phyloP scores from a whole-genome alignment of 2,888 invertebrate species.

The Odontocolon sp. region DNA sequence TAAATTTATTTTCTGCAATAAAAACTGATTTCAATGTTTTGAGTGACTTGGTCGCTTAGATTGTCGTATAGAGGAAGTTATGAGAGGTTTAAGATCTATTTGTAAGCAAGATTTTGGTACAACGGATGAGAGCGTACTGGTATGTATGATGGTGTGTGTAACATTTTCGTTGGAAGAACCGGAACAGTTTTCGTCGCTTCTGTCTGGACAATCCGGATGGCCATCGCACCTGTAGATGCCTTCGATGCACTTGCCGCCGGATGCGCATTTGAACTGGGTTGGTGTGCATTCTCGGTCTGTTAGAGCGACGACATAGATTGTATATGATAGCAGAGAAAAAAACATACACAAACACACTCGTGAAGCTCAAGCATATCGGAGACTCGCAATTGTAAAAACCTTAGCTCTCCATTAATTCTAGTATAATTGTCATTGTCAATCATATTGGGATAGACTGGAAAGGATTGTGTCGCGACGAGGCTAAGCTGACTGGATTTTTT shows the following conservation, averaged over 20 bases:
- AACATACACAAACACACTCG: constrained; percentile 27
- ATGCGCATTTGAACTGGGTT: constrained; percentile 83
- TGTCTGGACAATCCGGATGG: constrained; percentile 83
- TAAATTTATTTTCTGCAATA: not conserved
- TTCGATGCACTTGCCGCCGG: constrained; percentile 82
- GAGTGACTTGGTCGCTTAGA: not conserved
- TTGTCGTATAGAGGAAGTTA: constrained; percentile 1
- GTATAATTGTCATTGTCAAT: no score
- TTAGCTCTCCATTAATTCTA: constrained; percentile 12
- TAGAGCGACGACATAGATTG: constrained; percentile 58
- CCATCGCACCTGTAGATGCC: constrained; percentile 82
- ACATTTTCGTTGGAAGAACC: constrained; percentile 71
- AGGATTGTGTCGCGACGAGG: not conserved
- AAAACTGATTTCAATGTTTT: not conserved
- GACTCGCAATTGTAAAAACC: constrained; percentile 13
- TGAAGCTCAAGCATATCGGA: constrained; percentile 48
- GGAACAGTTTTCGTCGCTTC: constrained; percentile 81
- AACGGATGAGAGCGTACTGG: constrained; percentile 73
- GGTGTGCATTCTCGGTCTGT: constrained; percentile 81
- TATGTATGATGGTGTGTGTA: constrained; percentile 72
- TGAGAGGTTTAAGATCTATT: constrained; percentile 6
- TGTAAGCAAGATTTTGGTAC: constrained; percentile 35
- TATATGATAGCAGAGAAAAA: constrained; percentile 34
- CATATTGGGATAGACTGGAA: no score
- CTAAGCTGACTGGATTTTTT: not conserved